Evolutionary conservation across 2,888 invertebrate genomes (phyloP).

Genomic region (Andricus quercusramuli): DNA sequence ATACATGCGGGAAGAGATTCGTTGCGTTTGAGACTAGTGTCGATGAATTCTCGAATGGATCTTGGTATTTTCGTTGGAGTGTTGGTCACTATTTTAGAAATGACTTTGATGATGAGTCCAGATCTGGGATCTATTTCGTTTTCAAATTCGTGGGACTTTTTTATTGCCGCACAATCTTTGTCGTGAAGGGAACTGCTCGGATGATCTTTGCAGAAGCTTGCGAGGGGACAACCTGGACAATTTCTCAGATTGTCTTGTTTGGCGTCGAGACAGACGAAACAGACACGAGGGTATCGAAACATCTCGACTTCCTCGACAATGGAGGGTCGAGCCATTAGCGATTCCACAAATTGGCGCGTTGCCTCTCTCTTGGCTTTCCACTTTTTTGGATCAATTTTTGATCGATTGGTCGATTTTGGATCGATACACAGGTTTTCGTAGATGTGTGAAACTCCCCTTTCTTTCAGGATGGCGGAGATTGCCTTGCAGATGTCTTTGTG

Average conservation of each 20-base stretch:
- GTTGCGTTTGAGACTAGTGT: background rate
- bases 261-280: slow-evolving; percentile 39
- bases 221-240: slow-evolving; percentile 5
- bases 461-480: slow-evolving; percentile 47
- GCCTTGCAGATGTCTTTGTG: slow-evolving; percentile 66
- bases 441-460: slow-evolving; percentile 39
- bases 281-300: slow-evolving; percentile 64
- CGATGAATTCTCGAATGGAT: background rate
- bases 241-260: slow-evolving; percentile 11
- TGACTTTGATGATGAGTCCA: background rate
- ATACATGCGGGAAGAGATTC: background rate
- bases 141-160: background rate
- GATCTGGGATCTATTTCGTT: background rate
- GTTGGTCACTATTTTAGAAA: background rate
- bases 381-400: slow-evolving; percentile 35
- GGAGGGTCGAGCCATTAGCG: slow-evolving; percentile 54
- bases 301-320: slow-evolving; percentile 61
- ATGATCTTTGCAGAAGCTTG: background rate
- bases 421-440: slow-evolving; percentile 37
- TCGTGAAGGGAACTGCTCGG: background rate
- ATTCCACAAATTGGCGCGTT: slow-evolving; percentile 54
- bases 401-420: no score
- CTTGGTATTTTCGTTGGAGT: slow-evolving; percentile 57
- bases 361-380: slow-evolving; percentile 59
- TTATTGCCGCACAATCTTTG: background rate